These are phyloP conservation scores for Oreocharis arfaki DNA, from an alignment of 2,113 vertebrate genomes.

Conservation along the genomic window DNA sequence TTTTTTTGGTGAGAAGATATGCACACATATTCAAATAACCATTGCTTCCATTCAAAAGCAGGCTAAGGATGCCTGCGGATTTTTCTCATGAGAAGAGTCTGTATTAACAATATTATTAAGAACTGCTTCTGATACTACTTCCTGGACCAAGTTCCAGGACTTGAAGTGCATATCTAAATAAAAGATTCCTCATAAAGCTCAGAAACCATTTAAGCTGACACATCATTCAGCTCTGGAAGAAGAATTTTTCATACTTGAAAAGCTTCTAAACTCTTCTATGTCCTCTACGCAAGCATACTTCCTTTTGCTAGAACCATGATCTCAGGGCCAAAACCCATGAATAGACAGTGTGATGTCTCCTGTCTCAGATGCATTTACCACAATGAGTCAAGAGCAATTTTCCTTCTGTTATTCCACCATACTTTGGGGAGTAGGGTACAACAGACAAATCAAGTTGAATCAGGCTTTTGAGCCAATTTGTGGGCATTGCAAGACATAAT, in stretches of 20 bases:
- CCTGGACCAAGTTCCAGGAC: background rate
- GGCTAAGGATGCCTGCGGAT: background rate
- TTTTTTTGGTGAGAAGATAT: background rate
- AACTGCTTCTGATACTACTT: background rate
- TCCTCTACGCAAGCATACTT: background rate
- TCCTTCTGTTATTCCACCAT: background rate
- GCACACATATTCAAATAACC: background rate
- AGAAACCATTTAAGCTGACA: background rate
- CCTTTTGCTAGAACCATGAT: background rate
- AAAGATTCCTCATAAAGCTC: background rate
- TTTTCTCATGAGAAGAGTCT: slow-evolving; percentile 16
- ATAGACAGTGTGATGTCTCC: background rate
- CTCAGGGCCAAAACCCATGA: background rate
- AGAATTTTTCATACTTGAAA: background rate
- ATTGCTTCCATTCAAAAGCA: background rate
- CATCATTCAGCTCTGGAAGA: background rate
- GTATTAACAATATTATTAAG: background rate
- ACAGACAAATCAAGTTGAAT: background rate
- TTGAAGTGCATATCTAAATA: background rate
- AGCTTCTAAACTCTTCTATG: background rate
- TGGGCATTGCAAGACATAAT: background rate
- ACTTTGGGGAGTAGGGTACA: background rate
- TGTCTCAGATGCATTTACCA: background rate
- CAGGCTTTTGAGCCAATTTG: background rate
- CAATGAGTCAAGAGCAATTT: background rate